A percentile compares a stretch with the other conserved stretches of the same genome.
Conservation (phyloP, 2,113 vertebrate species). For the Desmodus rotundus region DNA sequence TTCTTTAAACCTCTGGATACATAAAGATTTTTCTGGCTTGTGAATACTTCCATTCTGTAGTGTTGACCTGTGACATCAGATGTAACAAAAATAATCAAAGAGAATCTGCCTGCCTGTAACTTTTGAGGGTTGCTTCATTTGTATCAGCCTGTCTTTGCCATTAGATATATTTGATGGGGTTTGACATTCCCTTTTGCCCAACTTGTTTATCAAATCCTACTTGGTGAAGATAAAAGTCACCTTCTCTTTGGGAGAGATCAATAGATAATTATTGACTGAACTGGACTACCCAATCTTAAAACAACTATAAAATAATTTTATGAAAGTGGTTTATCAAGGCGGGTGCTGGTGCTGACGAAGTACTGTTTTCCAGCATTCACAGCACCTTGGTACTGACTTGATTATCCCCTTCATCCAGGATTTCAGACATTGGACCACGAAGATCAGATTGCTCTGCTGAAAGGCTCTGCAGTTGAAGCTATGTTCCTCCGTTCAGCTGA, state of each 20-base stretch:
- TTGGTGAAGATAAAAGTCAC: not conserved
- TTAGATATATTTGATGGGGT: not conserved
- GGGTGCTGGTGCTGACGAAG: not conserved
- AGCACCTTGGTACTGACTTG: not conserved
- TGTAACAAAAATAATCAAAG: not conserved
- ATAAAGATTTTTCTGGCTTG: not conserved
- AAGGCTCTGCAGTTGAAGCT: constrained; percentile 97
- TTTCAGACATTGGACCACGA: constrained; percentile 96
- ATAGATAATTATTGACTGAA: not conserved
- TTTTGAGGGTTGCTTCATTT: not conserved
- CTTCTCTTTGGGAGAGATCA: not conserved
- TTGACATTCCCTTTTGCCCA: not conserved
- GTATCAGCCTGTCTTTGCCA: not conserved
- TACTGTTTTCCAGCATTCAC: not conserved
- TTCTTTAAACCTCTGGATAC: not conserved
- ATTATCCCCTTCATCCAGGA: constrained; percentile 78
- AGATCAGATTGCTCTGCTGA: constrained; percentile 97
- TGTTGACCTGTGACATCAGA: not conserved
- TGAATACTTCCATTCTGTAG: not conserved
- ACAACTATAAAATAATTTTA: not conserved
- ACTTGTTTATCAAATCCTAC: not conserved
- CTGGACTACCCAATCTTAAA: not conserved
- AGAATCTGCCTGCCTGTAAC: not conserved
- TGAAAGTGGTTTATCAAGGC: not conserved
- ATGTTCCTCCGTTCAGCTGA: constrained; percentile 98